Percentiles rank a stretch among this genome's conserved stretches.
Conservation (phyloP, 37 sponge, comb jelly and placozoan species). For the Tethya wilhelma region DNA sequence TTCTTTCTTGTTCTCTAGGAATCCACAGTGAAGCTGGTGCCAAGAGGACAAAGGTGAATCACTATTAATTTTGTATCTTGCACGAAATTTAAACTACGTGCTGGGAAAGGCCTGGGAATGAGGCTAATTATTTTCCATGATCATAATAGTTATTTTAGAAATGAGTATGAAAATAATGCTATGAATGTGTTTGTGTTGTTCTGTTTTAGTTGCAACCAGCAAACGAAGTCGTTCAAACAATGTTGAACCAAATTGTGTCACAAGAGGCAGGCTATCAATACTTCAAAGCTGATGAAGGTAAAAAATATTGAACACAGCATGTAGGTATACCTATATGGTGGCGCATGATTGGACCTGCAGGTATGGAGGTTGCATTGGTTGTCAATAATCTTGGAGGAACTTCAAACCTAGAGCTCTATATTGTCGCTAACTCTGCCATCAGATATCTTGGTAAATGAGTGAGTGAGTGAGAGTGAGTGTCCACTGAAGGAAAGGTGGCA, state of each 20-base stretch:
- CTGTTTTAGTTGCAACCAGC: constrained; percentile 60
- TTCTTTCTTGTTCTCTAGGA: constrained; percentile 37
- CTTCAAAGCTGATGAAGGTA: constrained; percentile 56
- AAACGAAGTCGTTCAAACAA: constrained; percentile 58
- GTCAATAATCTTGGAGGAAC: constrained; percentile 98
- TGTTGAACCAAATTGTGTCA: constrained; percentile 72
- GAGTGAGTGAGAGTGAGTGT: background rate
- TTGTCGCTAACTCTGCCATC: constrained; percentile 82
- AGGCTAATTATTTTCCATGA: no score
- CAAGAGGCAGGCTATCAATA: constrained; percentile 66
- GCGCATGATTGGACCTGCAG: background rate
- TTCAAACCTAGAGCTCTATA: constrained; percentile 87
- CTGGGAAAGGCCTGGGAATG: no score
- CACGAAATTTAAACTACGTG: background rate
- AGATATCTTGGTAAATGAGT: constrained; percentile 66
- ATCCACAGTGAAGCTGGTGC: constrained; percentile 98
- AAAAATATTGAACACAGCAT: background rate
- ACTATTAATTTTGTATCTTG: background rate
- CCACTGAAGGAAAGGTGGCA: no score
- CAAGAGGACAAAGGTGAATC: constrained; percentile 59
- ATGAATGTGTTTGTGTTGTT: background rate
- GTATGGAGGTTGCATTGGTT: constrained; percentile 79
- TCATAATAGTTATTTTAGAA: no score
- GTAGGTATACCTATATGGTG: background rate
- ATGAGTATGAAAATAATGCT: background rate